These are phyloP conservation scores for Prunella himalayana DNA, from an alignment of 2,113 vertebrate genomes.

Conservation along the genomic window DNA sequence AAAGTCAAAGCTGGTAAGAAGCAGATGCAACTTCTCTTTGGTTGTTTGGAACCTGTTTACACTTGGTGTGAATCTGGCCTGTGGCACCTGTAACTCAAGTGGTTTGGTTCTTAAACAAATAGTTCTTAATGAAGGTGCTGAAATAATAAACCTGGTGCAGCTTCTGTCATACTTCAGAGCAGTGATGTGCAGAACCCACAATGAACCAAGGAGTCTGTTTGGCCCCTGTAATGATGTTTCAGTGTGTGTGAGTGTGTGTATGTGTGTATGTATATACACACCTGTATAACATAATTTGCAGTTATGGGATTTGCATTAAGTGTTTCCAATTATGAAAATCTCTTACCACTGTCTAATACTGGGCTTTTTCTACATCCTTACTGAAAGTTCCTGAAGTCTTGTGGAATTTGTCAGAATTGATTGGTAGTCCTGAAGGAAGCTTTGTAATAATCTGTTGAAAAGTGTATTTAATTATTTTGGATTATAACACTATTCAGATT, in stretches of 20 bases:
- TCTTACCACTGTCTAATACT: slow-evolving; percentile 18
- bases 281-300: neutral
- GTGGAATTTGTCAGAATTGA: slow-evolving; percentile 65
- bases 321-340: slow-evolving; percentile 48
- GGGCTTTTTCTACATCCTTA: slow-evolving; percentile 59
- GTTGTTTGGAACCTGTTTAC: slow-evolving; percentile 32
- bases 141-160: slow-evolving; percentile 1
- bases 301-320: slow-evolving; percentile 39
- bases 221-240: slow-evolving; percentile 46
- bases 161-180: neutral
- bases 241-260: neutral
- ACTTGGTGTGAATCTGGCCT: neutral
- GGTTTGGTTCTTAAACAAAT: neutral
- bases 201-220: slow-evolving; percentile 34
- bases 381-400: slow-evolving; percentile 61
- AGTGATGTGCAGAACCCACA: neutral
- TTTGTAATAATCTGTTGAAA: slow-evolving; percentile 49
- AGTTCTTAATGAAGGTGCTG: slow-evolving; percentile 32
- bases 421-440: slow-evolving; percentile 58
- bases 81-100: neutral
- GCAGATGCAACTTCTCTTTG: neutral
- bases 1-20: slow-evolving; percentile 42
- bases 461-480: slow-evolving; percentile 12
- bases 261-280: neutral
- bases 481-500: neutral